Conservation (phyloP, 2,113 vertebrate species). For the Hydrochoerus hydrochaeris region DNA sequence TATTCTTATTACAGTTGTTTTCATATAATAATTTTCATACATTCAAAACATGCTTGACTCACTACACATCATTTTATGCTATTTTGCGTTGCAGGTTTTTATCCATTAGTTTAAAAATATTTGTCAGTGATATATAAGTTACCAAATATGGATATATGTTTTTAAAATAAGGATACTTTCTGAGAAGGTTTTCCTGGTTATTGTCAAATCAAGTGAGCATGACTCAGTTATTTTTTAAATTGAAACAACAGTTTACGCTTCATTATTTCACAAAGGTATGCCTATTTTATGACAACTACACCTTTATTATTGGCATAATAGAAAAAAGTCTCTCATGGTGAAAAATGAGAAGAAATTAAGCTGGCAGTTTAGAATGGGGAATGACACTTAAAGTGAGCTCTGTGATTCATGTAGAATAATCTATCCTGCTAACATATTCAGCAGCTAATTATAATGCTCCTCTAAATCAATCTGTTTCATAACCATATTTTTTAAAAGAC, state of each 20-base stretch:
- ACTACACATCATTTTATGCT: slow-evolving; percentile 54
- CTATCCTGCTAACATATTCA: slow-evolving; percentile 80
- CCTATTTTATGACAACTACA: slow-evolving; percentile 74
- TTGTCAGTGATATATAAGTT: slow-evolving; percentile 55
- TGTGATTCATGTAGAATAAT: slow-evolving; percentile 82
- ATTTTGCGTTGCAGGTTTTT: slow-evolving; percentile 8
- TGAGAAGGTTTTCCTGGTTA: slow-evolving; percentile 44
- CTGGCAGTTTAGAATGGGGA: slow-evolving; percentile 71
- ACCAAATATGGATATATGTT: slow-evolving; percentile 17
- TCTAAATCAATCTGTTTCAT: slow-evolving; percentile 81
- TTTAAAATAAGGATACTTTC: slow-evolving; percentile 34
- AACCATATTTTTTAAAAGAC: slow-evolving; percentile 78
- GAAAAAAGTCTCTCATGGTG: slow-evolving; percentile 66
- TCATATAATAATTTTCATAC: neutral
- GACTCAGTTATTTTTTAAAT: slow-evolving; percentile 77
- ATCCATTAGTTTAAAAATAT: slow-evolving; percentile 69
- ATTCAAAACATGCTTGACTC: neutral
- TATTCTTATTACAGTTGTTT: neutral
- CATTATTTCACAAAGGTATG: slow-evolving; percentile 69
- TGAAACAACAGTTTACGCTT: slow-evolving; percentile 75
- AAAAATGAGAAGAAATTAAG: slow-evolving; percentile 84
- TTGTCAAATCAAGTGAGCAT: slow-evolving; percentile 72
- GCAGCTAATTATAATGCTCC: slow-evolving; percentile 79
- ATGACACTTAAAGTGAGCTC: slow-evolving; percentile 78
- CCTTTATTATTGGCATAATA: slow-evolving; percentile 75